Percentiles rank a stretch among this genome's conserved stretches.
Evolutionary conservation across 2,113 vertebrate species (phyloP).

Genomic region (Phoenicopterus ruber): DNA sequence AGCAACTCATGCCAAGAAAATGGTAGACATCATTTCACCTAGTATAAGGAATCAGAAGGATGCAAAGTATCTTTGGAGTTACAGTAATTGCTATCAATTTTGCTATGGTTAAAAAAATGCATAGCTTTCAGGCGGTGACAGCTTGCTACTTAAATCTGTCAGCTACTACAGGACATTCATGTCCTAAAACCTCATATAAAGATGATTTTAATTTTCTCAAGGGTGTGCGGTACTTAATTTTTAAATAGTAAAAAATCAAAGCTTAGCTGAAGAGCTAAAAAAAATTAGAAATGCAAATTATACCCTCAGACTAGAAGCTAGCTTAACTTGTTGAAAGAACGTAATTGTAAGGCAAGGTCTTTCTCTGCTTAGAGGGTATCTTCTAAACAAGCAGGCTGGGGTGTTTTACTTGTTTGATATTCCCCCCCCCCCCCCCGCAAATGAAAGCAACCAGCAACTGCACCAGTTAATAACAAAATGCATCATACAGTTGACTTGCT

Average conservation of each 20-base stretch:
- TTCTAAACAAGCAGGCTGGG: background rate
- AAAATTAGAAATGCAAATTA: background rate
- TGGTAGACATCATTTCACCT: background rate
- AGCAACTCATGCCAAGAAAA: background rate
- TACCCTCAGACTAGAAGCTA: background rate
- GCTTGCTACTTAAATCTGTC: background rate
- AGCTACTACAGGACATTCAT: background rate
- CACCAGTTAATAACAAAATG: background rate
- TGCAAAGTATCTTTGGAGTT: background rate
- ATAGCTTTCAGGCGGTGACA: background rate
- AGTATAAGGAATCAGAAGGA: background rate
- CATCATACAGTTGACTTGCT: background rate
- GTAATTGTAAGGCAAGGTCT: background rate
- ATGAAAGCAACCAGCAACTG: too few relatives aligned
- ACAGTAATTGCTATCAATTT: background rate
- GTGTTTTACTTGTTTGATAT: background rate
- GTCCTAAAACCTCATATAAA: background rate
- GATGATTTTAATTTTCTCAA: background rate
- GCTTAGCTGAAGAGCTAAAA: background rate
- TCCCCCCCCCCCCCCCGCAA: too few relatives aligned
- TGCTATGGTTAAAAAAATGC: background rate
- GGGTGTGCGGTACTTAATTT: background rate
- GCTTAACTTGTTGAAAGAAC: background rate
- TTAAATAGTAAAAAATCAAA: background rate
- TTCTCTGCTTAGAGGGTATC: background rate